Conservation (phyloP, 2,888 invertebrate species). For the Xylocampa areola region DNA sequence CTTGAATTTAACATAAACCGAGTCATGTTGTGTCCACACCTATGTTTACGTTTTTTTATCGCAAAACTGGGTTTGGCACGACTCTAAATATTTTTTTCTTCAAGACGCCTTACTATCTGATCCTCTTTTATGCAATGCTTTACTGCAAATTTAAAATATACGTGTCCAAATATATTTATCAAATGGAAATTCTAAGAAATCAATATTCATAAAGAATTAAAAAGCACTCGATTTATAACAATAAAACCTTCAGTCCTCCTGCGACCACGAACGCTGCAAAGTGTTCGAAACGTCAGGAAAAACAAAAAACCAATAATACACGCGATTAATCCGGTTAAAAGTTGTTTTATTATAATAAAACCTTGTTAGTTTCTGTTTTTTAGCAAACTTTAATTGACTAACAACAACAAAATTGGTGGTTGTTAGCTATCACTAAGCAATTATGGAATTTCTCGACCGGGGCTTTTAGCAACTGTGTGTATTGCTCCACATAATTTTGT, state of each 20-base stretch:
- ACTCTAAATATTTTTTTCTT: conserved; percentile 5
- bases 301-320: conserved; percentile 1
- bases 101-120: no score
- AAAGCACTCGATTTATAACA: no score
- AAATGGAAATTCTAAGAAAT: no score
- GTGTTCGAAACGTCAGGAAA: no score
- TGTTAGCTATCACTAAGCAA: conserved; percentile 40
- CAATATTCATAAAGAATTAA: no score
- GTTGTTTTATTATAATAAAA: conserved; percentile 30
- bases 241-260: no score
- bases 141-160: no score
- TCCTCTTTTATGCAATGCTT: no score
- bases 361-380: conserved; percentile 25
- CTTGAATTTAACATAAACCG: conserved; percentile 73
- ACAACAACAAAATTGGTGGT: conserved; percentile 33
- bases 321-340: conserved; percentile 5
- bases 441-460: conserved; percentile 43
- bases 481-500: conserved; percentile 54
- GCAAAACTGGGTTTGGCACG: conserved; percentile 58
- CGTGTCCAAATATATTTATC: no score
- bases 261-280: no score
- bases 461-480: conserved; percentile 40
- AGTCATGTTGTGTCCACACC: conserved; percentile 71
- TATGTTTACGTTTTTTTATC: conserved; percentile 75
- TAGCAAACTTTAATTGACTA: conserved; percentile 26